A percentile compares a stretch with the other conserved stretches of the same genome.
Conservation (phyloP, 2,797 vertebrate genomes). For the Etheostoma perlongum region DNA sequence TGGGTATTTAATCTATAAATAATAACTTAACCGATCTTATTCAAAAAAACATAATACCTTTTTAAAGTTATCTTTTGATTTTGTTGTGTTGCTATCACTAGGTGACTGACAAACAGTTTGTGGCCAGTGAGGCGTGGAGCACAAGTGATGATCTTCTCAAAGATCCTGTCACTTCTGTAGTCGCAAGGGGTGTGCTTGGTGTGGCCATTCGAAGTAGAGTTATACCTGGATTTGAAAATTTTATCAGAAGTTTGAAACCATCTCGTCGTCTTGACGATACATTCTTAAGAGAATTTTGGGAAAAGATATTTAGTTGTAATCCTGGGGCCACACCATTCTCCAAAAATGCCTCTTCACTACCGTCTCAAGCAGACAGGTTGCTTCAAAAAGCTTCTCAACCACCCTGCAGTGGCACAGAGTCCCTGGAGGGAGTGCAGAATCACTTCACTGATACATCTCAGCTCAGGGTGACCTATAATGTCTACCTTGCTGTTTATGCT, state of each 20-base stretch:
- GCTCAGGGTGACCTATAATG: conserved; percentile 74
- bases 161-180: conserved; percentile 59
- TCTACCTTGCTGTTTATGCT: conserved; percentile 83
- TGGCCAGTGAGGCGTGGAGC: conserved; percentile 85
- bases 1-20: background rate
- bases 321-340: background rate
- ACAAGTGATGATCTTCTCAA: conserved; percentile 72
- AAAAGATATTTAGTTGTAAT: conserved; percentile 74
- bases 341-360: background rate
- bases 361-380: background rate
- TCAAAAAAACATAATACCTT: background rate
- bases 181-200: conserved; percentile 78
- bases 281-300: conserved; percentile 78
- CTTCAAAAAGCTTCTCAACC: conserved; percentile 23
- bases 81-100: conserved; percentile 10
- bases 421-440: conserved; percentile 60
- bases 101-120: conserved; percentile 78
- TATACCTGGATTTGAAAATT: conserved; percentile 76
- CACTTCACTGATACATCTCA: conserved; percentile 72
- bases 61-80: background rate
- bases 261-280: conserved; percentile 54
- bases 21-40: background rate
- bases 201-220: conserved; percentile 78
- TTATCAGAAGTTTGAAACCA: conserved; percentile 72
- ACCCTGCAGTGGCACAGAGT: conserved; percentile 75